Conservation (phyloP, 2,797 vertebrate species). For the Galago senegalensis region DNA sequence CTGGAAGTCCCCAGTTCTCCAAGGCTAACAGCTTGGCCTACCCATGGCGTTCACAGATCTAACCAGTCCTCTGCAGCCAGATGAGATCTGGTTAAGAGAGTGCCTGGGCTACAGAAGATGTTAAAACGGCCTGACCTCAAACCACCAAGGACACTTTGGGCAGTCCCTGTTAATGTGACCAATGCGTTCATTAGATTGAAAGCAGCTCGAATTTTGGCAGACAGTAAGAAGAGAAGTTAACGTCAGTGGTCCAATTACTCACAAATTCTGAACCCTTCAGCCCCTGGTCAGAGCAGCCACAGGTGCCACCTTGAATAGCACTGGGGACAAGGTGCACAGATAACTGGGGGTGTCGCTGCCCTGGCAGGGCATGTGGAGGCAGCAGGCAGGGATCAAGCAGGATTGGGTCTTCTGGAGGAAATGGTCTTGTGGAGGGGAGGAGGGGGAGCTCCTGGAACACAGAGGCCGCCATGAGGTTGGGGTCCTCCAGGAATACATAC, state of each 20-base stretch:
- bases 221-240: constrained; percentile 70
- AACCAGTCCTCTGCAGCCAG: background rate
- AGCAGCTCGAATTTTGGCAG: constrained; percentile 66
- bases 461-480: accelerated
- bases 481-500: accelerated
- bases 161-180: constrained; percentile 69
- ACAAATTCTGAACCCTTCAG: constrained; percentile 69
- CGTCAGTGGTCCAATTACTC: constrained; percentile 66
- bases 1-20: background rate
- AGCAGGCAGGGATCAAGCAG: background rate
- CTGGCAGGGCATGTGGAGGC: background rate
- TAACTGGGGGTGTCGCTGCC: background rate
- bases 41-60: background rate
- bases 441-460: background rate
- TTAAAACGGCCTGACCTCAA: constrained; percentile 74
- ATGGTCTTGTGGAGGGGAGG: too few relatives aligned
- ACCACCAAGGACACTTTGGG: constrained; percentile 76
- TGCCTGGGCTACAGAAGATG: constrained; percentile 36
- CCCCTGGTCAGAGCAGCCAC: constrained; percentile 59
- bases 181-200: constrained; percentile 68
- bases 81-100: background rate
- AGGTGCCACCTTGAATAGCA: constrained; percentile 52
- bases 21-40: background rate
- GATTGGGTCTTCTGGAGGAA: background rate
- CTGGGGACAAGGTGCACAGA: constrained; percentile 46